Percentiles rank a stretch among this genome's conserved stretches.
phyloP scores from a whole-genome alignment of 2,113 vertebrate genomes.

The Gnathonemus longibarbis region DNA sequence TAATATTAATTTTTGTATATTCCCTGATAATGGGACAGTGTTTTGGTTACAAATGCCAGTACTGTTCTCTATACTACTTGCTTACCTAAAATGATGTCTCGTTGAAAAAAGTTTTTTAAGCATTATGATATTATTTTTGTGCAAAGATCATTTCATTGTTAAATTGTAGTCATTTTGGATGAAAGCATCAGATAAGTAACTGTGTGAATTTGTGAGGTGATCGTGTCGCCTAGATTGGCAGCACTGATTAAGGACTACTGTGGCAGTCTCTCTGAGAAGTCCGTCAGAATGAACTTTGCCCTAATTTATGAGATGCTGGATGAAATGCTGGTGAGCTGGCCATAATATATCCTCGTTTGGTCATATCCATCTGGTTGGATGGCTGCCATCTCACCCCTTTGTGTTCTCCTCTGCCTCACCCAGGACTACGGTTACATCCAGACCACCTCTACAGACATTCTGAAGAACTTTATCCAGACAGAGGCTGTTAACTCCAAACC shows the following conservation, averaged over 20 bases:
- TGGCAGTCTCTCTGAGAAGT: conserved; percentile 69
- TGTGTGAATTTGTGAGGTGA: neutral
- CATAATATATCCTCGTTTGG: neutral
- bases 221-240: conserved; percentile 53
- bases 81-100: neutral
- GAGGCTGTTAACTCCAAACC: conserved; percentile 71
- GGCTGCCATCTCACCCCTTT: neutral
- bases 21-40: neutral
- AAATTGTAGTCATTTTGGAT: conserved; percentile 2
- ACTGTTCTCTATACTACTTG: neutral
- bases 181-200: neutral
- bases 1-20: neutral
- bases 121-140: neutral
- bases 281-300: conserved; percentile 73
- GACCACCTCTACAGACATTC: conserved; percentile 73
- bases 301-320: conserved; percentile 83
- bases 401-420: neutral
- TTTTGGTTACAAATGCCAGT: neutral
- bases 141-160: neutral
- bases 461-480: conserved; percentile 82
- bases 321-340: conserved; percentile 70
- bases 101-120: neutral
- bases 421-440: conserved; percentile 83
- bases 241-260: conserved; percentile 78
- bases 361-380: neutral